Evolutionary conservation across 2,888 invertebrate genomes (phyloP), one percentile per base, ranked within the genome.

Genomic region (Drosophila emarginata): DNA sequence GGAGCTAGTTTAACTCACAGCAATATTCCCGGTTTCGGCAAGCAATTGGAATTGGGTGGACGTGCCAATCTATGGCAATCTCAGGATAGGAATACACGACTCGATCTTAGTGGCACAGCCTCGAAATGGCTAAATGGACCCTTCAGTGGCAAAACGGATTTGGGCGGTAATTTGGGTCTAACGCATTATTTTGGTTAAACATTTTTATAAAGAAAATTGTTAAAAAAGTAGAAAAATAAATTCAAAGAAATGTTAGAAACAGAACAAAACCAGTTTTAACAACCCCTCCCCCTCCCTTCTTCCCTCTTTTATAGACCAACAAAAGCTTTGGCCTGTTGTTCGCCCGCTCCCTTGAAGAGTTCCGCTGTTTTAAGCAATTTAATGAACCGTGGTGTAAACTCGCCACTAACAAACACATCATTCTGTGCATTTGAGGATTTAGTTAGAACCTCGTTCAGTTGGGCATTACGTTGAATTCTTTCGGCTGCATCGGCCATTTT

Each of bases 291-390:
- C 7, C 32, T 32, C 9, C 32, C 9, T 28, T 5, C 5, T 6
- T 28, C 23, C 23, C 23, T 23, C 23, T 2, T 40, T 45, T 9
- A 72, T 15, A 72, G 40, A 53, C 75, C 77, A 15, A 76, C 62
- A n/a, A 61, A 69, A 5, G 67, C 59, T 61, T 59, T 77, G 11
- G 74, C 72, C 37, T 74, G 64, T 37, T 75, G 64, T 21, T 80
- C 79, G 6, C 75, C 78, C 6, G 66, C 58, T 36, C 81, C 84
- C 64, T 77, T 80, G 56, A 86, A 80, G 3, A 89, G 71, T 18
- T 89, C 86, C 0, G 87, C 79, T 0, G 90, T 79, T 53, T 89
- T 90, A 0, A 90, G 70, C 5, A 91, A 69, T 45, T 89, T 91
- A 9, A 89, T 64, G 54, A 81, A 91, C 1, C 83, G 70, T 0